Evolutionary conservation across 2,888 invertebrate species (phyloP).

Genomic region (Synergus gifuensis): DNA sequence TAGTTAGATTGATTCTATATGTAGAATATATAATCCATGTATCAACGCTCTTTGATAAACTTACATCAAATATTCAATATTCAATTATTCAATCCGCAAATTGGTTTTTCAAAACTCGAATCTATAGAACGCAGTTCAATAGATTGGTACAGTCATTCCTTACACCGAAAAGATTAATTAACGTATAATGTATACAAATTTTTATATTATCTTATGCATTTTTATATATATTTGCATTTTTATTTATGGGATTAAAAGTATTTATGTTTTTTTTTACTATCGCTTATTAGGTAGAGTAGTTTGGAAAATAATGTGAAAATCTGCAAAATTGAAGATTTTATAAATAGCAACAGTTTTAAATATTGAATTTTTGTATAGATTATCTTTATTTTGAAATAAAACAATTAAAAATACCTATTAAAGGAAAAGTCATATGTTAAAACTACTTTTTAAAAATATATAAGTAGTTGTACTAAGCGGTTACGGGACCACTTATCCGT

Average conservation of each 20-base stretch:
- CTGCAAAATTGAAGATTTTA: neutral
- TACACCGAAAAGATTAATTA: neutral
- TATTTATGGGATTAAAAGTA: neutral
- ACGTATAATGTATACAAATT: slow-evolving; percentile 30
- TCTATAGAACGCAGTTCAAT: neutral
- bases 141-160: neutral
- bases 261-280: neutral
- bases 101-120: neutral
- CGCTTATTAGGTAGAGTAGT: neutral
- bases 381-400: no score
- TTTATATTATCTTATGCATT: neutral
- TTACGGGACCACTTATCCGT: no score
- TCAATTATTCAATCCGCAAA: slow-evolving; percentile 2
- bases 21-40: slow-evolving; percentile 34
- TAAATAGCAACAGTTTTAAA: no score
- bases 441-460: no score
- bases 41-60: slow-evolving; percentile 18
- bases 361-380: no score
- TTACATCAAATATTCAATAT: slow-evolving; percentile 13
- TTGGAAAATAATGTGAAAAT: neutral
- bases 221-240: neutral
- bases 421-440: no score
- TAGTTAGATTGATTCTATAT: neutral
- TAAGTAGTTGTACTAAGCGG: no score
- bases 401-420: no score